Evolutionary conservation across 1,140 invertebrate species (phyloP).

Genomic region (Pseudomyrmex pallidus): DNA sequence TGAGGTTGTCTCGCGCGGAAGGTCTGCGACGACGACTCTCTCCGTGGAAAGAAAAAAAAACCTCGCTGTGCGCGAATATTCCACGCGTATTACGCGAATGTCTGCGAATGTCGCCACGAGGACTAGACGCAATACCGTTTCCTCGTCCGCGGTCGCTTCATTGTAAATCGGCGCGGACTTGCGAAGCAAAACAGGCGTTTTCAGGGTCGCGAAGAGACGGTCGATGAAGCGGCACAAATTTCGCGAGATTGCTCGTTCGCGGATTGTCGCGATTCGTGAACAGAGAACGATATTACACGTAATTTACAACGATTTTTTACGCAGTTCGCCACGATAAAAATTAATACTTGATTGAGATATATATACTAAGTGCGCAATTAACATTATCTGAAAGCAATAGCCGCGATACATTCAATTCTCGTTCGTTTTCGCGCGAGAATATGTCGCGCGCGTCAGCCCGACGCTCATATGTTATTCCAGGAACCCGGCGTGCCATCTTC

Average conservation of each 20-base stretch:
- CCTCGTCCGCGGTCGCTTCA: constrained; percentile 10
- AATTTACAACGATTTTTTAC: no score
- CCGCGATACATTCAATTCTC: background rate
- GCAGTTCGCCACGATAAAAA: no score
- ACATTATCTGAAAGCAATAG: background rate
- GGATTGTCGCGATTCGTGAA: background rate
- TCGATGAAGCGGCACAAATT: constrained; percentile 13
- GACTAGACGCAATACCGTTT: constrained; percentile 67
- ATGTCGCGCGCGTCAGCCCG: background rate
- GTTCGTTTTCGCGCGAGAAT: background rate
- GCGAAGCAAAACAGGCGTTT: constrained; percentile 30
- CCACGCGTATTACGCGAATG: constrained; percentile 55
- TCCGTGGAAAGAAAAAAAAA: background rate
- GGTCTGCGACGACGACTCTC: constrained; percentile 51
- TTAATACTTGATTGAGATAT: no score
- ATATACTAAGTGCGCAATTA: no score
- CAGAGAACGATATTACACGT: no score
- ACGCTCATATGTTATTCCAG: background rate
- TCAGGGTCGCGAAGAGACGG: constrained; percentile 3
- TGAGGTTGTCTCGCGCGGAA: constrained; percentile 42
- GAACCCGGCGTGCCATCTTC: background rate
- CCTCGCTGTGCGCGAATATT: constrained; percentile 57
- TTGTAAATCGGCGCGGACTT: constrained; percentile 58
- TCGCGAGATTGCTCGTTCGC: background rate
- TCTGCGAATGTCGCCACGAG: constrained; percentile 70